These are phyloP conservation scores for Adoxophyes honmai DNA, from an alignment of 1,140 invertebrate genomes.

Conservation along the genomic window DNA sequence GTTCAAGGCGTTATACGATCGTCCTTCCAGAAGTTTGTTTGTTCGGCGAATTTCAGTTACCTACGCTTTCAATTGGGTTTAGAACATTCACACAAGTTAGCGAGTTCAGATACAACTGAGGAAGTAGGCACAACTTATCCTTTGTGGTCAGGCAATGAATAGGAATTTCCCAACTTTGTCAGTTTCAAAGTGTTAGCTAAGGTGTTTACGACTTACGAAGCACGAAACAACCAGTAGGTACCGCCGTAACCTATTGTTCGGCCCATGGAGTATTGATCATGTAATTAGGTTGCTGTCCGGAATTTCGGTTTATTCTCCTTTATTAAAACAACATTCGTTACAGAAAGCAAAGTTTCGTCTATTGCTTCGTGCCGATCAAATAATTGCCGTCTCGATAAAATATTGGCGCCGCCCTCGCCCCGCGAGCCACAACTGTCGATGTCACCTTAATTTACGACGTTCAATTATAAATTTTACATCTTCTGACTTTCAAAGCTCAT, in stretches of 20 bases:
- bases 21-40: not conserved
- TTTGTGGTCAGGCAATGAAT: not conserved
- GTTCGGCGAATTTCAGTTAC: not conserved
- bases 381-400: slow-evolving; percentile 72
- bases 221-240: not conserved
- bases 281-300: not conserved
- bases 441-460: slow-evolving; percentile 75
- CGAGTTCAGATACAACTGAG: not conserved
- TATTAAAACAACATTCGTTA: not conserved
- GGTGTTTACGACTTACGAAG: not conserved
- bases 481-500: slow-evolving; percentile 19
- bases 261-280: not conserved
- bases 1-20: not conserved
- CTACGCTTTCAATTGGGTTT: slow-evolving; percentile 1
- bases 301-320: not conserved
- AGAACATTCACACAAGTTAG: not conserved
- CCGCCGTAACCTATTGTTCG: not conserved
- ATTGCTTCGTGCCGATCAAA: slow-evolving; percentile 50
- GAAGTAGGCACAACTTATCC: not conserved
- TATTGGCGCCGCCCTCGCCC: slow-evolving; percentile 54
- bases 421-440: slow-evolving; percentile 70
- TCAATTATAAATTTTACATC: slow-evolving; percentile 74
- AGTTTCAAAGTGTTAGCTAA: slow-evolving; percentile 10
- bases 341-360: slow-evolving; percentile 32
- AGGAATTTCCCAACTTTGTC: slow-evolving; percentile 4